Base-by-base conservation (phyloP, 2,113 vertebrate genomes). In the Mobula birostris region DNA sequence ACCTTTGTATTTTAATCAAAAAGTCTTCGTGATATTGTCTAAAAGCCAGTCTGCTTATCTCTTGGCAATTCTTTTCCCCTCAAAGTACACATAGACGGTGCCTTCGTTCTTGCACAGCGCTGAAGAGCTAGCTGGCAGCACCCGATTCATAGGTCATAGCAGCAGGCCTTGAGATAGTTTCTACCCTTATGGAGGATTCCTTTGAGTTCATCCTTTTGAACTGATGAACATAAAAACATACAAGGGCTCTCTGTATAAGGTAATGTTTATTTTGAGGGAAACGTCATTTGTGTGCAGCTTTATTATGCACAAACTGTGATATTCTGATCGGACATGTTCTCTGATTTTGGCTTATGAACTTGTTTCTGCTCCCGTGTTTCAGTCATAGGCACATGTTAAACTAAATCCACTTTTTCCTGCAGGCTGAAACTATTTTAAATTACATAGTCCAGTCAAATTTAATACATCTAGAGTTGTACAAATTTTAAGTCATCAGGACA, bases 41-140 rank as follows among this genome's bases (percentile, higher is more conserved):
- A 95, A 95, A 97, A 97, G 95, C 97, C 70, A 56, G 74, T 97
- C 97, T 98, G 97, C 96, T 97, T 97, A 96, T 96, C 93, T 97
- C 95, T 90, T 90, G 29, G 85, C 85, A 88, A 96, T 94, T 96
- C 95, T 96, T 94, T 95, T 97, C 97, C 72, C 19, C 72, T 96
- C 95, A 96, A 97, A 97, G 95, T 95, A 97, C 97, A 97, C 96
- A 97, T 98, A 97, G 98, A 96, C 98, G 96, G 98, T 98, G 97
- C 98, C 98, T 99, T 99, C 98, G 98, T 99, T 99, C 98, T 99
- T 97, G 98, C 98, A 99, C 98, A 99, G 98, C 98, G 98, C 98
- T 99, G 99, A 99, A 98, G 99, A 99, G 91, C 68, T 93, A 97
- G 98, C 98, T 98, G 98, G 98, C 97, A 98, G 98, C 97, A 97